Evolutionary conservation across 2,888 invertebrate genomes (phyloP).

Genomic region (Dyspetes luteomarginatus): DNA sequence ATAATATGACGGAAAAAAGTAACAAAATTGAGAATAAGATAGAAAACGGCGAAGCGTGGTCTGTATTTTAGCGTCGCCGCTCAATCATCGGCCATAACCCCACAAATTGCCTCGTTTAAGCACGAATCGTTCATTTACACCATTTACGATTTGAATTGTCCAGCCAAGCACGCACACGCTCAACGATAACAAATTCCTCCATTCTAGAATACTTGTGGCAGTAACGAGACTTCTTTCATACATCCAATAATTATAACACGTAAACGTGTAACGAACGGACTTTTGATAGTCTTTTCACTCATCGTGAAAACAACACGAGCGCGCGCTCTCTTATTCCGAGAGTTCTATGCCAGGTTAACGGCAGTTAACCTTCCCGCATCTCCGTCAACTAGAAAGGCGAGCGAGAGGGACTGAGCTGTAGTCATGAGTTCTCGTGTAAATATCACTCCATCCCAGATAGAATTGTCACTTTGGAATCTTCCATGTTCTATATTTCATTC

Average conservation of each 20-base stretch:
- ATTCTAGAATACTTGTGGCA: neutral
- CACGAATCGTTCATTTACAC: neutral
- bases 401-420: constrained; percentile 15
- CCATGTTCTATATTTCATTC: constrained; percentile 17
- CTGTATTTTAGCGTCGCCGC: constrained; percentile 12
- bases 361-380: constrained; percentile 77
- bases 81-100: neutral
- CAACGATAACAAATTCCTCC: no score
- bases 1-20: neutral
- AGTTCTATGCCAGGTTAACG: constrained; percentile 75
- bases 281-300: constrained; percentile 67
- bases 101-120: neutral
- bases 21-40: neutral
- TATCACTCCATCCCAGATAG: constrained; percentile 17
- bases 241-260: neutral
- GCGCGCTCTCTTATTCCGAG: constrained; percentile 67
- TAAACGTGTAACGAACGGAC: constrained; percentile 19
- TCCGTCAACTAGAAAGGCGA: constrained; percentile 45
- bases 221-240: constrained; percentile 4
- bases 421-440: constrained; percentile 35
- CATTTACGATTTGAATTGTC: constrained; percentile 1
- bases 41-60: neutral
- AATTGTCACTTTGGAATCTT: constrained; percentile 25
- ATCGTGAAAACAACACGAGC: constrained; percentile 74
- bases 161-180: neutral